Evolutionary conservation across 2,113 vertebrate species (phyloP), one percentile per base, ranked within the genome.

Genomic region (Hiodon tergisus): DNA sequence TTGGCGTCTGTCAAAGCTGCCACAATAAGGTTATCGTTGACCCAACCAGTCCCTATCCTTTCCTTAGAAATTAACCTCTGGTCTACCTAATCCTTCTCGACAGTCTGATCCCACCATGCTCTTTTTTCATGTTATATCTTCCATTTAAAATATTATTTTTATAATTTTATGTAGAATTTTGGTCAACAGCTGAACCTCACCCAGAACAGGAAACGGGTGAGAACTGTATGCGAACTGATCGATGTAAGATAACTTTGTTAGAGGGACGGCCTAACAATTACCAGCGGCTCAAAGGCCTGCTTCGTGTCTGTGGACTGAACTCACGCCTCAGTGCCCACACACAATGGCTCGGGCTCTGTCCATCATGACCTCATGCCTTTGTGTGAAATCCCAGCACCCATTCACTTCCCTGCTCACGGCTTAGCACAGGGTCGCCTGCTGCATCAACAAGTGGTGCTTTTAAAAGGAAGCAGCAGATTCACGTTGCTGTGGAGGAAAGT

Each of bases 351-450:
- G 86, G 84, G 76, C 89, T 77, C 83, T 90, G 90, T 92, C 87
- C 86, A 90, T 88, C 93, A 94, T 96, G 94, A 95, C 93, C 93
- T 93, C 92, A 94, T 92, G 86, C 94, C 94, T 95, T 91, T 90
- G 88, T 85, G 89, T 90, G 83, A 95, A 94, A 98, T 96, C 94
- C 93, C 55, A 76, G 86, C 84, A 86, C 86, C 31, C 84, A 93
- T 93, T 91, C 89, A 94, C 83, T 79, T 81, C 77, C 74, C 85
- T 82, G 80, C 85, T 75, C 87, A 85, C 84, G 85, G 88, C 86
- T 91, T 88, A 91, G 84, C 77, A 67, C 85, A 81, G 86, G 77
- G 82, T 83, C 83, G 78, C 81, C 85, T 86, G 83, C 85, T 85
- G 83, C 86, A 83, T 81, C 82, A 91, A 88, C 89, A 87, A 82